phyloP scores from a whole-genome alignment of 2,113 vertebrate species.

The Phaetusa simplex region DNA sequence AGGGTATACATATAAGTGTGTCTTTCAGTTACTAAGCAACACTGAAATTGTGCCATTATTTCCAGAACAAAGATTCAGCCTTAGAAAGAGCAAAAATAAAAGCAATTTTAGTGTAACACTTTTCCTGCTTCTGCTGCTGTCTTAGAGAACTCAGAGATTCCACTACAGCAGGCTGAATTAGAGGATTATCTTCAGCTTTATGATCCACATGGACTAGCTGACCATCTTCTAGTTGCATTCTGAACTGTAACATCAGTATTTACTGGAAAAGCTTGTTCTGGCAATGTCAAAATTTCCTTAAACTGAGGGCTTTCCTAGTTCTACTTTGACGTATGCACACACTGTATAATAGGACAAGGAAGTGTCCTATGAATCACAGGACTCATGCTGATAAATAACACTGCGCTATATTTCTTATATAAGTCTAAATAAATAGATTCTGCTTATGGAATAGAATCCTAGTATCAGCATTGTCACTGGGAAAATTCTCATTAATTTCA shows the following conservation, averaged over 20 bases:
- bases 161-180: not conserved
- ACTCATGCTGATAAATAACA: not conserved
- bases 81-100: not conserved
- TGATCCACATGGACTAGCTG: not conserved
- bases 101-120: not conserved
- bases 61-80: not conserved
- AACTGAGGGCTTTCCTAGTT: not conserved
- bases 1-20: fast-evolving
- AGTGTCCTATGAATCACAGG: not conserved
- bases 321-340: not conserved
- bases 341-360: not conserved
- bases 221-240: not conserved
- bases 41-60: not conserved
- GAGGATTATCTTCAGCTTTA: not conserved
- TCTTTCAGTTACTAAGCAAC: not conserved
- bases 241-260: not conserved
- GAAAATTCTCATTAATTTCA: not conserved
- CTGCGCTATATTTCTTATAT: not conserved
- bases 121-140: not conserved
- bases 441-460: not conserved
- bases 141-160: not conserved
- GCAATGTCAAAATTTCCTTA: not conserved
- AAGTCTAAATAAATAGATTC: not conserved
- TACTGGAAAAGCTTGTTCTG: not conserved
- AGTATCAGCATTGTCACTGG: not conserved